Base-by-base conservation (phyloP, 2,113 vertebrate genomes). In the Tychaedon coryphoeus region DNA sequence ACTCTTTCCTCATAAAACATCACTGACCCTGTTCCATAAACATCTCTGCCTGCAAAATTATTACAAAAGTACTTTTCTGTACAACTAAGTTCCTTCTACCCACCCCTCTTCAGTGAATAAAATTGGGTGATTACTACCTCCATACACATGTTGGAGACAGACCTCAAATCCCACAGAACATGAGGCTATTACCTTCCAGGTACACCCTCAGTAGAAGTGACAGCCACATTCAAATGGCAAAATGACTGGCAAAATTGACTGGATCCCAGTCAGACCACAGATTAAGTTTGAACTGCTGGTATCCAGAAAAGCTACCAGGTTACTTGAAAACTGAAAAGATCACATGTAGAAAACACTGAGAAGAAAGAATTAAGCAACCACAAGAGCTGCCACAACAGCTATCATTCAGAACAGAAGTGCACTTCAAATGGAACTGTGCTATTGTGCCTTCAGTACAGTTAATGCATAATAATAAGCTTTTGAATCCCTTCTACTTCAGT, bases 391-490 rank as follows among this genome's bases (percentile, higher is more conserved):
- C 34, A 76, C 58, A 85, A 74, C 45, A 91, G 45, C 45, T 61
- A 51, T 47, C 66, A 54, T 66, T 91, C 54, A 82, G 51, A 78
- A 67, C 4, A 90, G 62, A 92, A 83, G 54, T 51, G 64, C 8
- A 56, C 50, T 93, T 90, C 24, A 87, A 88, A 88, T 9, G 3
- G 70, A 83, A 85, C 54, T 29, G 9, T 70, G 66, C 38, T 83
- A 57, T 76, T 82, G 61, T 70, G 81, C 67, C 58, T 93, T 87
- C 51, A 66, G 67, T 73, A 83, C 54, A 80, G 81, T 61, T 91
- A 93, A 93, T 82, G 51, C 62, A 79, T 82, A 92, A 82, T 67
- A 92, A 92, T 18, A 79, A 73, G 42, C 34, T 69, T 95, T 62
- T 43, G 29, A 88, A 93, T 90, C 70, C 50, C 58, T 95, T 78